phyloP scores from a whole-genome alignment of 2,797 vertebrate genomes.

The Ceryle rudis region DNA sequence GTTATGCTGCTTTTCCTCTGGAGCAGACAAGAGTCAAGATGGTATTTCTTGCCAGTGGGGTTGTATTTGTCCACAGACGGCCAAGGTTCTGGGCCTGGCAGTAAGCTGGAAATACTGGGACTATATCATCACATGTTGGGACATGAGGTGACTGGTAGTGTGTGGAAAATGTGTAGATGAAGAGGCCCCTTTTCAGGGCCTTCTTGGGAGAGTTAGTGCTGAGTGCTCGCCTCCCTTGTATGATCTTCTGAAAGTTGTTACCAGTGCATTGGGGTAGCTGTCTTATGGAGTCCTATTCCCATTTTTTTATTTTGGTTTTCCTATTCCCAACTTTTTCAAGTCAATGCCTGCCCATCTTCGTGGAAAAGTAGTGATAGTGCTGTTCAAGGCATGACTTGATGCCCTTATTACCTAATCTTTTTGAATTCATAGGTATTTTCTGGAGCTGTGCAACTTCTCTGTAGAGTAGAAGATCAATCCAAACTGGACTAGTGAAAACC shows the following conservation, averaged over 20 bases:
- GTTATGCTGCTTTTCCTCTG: background rate
- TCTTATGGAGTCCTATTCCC: background rate
- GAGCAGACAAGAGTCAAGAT: background rate
- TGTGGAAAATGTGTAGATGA: background rate
- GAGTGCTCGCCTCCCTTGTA: background rate
- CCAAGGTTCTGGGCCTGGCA: background rate
- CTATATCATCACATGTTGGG: background rate
- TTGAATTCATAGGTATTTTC: background rate
- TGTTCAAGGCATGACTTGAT: background rate
- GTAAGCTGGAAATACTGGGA: background rate
- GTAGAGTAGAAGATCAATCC: background rate
- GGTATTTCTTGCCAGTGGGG: background rate
- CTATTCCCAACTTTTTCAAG: background rate
- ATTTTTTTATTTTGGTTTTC: no score
- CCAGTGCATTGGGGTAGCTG: background rate
- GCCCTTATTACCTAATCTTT: background rate
- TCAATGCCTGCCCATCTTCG: background rate
- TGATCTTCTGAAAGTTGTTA: background rate
- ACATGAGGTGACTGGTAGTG: background rate
- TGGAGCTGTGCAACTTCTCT: background rate
- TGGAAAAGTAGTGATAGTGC: background rate
- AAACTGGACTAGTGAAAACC: background rate
- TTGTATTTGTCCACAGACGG: background rate
- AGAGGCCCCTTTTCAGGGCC: background rate
- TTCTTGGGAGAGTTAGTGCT: background rate